phyloP scores from a whole-genome alignment of 2,888 invertebrate species.

The Meandrusa payeni region DNA sequence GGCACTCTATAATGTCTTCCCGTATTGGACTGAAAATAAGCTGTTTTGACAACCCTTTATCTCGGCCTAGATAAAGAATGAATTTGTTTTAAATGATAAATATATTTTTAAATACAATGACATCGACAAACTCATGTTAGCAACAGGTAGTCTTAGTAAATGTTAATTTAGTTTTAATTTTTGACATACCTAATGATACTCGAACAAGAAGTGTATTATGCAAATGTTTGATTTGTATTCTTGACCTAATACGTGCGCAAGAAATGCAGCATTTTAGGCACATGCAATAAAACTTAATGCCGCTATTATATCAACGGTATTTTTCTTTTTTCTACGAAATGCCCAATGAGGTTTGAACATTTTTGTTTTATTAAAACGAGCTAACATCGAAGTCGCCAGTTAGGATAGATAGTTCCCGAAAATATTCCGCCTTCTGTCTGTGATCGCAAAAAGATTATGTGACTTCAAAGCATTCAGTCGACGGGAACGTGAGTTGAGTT shows the following conservation, averaged over 20 bases:
- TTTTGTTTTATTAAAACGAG: constrained; percentile 15
- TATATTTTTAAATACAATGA: constrained; percentile 6
- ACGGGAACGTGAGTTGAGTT: constrained; percentile 68
- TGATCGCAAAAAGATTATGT: constrained; percentile 71
- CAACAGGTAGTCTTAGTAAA: no score
- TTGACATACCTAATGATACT: no score
- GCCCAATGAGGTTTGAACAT: constrained; percentile 12
- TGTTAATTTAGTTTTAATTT: no score
- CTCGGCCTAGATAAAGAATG: constrained; percentile 28
- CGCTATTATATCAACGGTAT: constrained; percentile 33
- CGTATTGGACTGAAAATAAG: constrained; percentile 68
- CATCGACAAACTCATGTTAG: no score
- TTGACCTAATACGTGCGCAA: background rate
- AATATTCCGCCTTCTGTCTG: constrained; percentile 60
- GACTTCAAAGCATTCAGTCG: constrained; percentile 74
- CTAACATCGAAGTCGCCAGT: constrained; percentile 34
- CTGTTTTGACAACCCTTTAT: constrained; percentile 44
- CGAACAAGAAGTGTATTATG: no score
- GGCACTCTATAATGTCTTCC: constrained; percentile 63
- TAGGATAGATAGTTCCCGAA: constrained; percentile 58
- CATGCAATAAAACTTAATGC: constrained; percentile 6
- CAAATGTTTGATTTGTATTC: constrained; percentile 2
- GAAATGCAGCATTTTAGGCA: background rate
- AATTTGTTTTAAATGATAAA: constrained; percentile 42
- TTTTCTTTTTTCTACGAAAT: constrained; percentile 27